Evolutionary conservation across 2,797 vertebrate genomes (phyloP), one percentile per base, ranked within the genome.

Genomic region (Benthosema pterotum): DNA sequence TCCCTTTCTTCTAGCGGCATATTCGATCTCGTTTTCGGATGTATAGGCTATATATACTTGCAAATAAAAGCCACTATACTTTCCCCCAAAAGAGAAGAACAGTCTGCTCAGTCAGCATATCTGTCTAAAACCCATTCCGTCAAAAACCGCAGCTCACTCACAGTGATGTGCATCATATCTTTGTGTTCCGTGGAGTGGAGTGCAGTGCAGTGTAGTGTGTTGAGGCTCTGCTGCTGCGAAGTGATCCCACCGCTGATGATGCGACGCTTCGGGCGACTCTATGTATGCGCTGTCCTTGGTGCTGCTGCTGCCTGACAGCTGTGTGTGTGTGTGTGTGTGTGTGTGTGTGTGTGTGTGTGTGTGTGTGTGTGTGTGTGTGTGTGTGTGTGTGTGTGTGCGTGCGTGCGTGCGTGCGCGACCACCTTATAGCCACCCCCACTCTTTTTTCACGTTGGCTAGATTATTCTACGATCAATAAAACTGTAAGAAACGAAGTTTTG

Each of bases 221-320:
- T 8, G 32, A 38, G 32, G 68, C 65, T 61, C 62, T 48, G 60
- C 28, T 63, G 65, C 57, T 71, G 69, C 72, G 63, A 63, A 54
- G 74, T 63, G 72, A 60, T 65, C 68, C 22, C 61, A 48, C 22
- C 61, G 46, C 61, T 63, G 77, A 65, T 69, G 75, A 65, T 69
- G 75, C 76, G 64, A 68, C 60, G 71, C 58, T 80, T 78, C 75
- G 63, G 51, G 84, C 78, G 77, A 89, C 88, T 85, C 28, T 32
- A 8, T 38, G 32, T 32, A 8, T 38, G 32, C 32, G 32, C 32
- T 91, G 92, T 93, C 93, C 92, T 88, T 83, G 91, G 91, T 93
- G 79, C 93, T 93, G n/a, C n/a, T n/a, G n/a, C n/a, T n/a, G n/a
- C n/a, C n/a, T n/a, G 90, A 92, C 90, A 93, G 91, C 89, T 91